Conservation (phyloP, 2,797 vertebrate species). For the Apodemus agrarius region DNA sequence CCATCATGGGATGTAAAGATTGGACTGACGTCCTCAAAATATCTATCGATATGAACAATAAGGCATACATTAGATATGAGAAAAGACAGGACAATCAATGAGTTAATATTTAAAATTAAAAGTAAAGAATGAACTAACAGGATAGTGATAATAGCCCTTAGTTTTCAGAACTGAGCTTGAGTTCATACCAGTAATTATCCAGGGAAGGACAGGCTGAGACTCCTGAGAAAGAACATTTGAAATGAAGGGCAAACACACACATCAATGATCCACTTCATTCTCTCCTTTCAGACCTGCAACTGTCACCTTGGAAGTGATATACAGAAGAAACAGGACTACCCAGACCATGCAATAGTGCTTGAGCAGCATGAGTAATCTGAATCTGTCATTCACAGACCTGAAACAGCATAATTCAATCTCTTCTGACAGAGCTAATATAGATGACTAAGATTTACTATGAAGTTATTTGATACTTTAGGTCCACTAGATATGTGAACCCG, state of each 20-base stretch:
- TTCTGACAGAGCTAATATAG: background rate
- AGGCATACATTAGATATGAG: background rate
- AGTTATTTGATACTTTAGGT: background rate
- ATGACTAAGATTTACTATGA: background rate
- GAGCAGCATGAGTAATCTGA: background rate
- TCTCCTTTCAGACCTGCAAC: background rate
- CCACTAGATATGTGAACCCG: background rate
- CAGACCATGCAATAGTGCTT: background rate
- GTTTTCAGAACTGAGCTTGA: background rate
- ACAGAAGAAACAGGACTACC: background rate
- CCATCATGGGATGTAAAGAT: background rate
- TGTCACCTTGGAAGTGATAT: background rate
- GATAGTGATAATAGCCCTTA: background rate
- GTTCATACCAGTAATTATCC: background rate
- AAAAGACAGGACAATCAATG: background rate
- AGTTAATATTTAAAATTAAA: background rate
- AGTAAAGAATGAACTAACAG: background rate
- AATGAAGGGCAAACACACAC: background rate
- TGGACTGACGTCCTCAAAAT: background rate
- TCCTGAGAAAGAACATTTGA: background rate
- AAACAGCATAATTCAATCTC: background rate
- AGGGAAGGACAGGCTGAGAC: background rate
- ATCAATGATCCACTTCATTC: background rate
- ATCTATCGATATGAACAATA: background rate
- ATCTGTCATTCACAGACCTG: background rate